These are phyloP conservation scores for Glyphotaelius pellucidus DNA, from an alignment of 2,888 invertebrate species.

Conservation along the genomic window DNA sequence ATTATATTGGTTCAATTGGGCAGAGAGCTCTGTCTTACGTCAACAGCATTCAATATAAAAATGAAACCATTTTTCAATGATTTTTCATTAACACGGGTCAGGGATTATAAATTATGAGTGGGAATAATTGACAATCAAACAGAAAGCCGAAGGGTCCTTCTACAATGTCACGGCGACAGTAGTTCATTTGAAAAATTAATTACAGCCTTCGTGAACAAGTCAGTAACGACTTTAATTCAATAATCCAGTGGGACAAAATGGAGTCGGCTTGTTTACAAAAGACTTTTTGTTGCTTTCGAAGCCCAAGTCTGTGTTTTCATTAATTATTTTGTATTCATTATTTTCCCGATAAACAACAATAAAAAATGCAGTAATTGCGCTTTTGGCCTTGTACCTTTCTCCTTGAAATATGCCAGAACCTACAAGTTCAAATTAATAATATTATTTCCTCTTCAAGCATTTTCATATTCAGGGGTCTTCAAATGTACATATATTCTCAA, in stretches of 20 bases:
- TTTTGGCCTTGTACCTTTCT: neutral
- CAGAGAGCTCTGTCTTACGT: neutral
- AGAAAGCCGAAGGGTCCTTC: neutral
- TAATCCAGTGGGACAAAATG: neutral
- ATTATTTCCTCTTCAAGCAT: neutral
- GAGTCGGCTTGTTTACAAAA: neutral
- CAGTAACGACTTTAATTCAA: neutral
- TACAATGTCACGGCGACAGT: neutral
- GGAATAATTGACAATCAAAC: neutral
- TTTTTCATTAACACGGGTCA: neutral
- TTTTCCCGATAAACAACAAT: neutral
- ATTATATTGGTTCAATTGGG: neutral
- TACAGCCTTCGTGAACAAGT: neutral
- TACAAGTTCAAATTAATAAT: neutral
- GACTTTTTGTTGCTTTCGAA: neutral
- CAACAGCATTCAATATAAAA: neutral
- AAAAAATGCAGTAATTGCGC: neutral
- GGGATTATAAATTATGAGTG: neutral
- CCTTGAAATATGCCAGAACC: neutral
- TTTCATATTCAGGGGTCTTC: no score
- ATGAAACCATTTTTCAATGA: neutral
- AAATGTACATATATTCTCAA: no score
- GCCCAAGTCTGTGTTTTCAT: no score
- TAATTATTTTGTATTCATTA: no score
- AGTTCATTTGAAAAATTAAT: neutral